A percentile compares a stretch with the other conserved stretches of the same genome.
These are phyloP conservation scores for Mesembrinibis cayennensis DNA, from an alignment of 2,113 vertebrate species.

Conservation along the genomic window DNA sequence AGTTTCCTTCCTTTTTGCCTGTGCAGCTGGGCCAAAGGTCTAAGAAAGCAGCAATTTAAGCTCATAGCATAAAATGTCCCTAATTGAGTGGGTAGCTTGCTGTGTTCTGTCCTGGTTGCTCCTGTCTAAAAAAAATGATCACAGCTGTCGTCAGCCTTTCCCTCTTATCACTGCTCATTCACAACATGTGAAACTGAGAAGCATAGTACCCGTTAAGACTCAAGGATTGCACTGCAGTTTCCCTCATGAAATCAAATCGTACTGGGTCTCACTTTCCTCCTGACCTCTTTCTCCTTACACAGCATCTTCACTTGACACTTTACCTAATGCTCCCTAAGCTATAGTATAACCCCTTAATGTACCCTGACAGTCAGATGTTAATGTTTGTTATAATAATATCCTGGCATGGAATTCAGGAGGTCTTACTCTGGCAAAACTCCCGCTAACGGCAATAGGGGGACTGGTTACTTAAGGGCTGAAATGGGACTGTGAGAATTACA, in stretches of 20 bases:
- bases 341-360: neutral
- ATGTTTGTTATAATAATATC: neutral
- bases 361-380: neutral
- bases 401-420: neutral
- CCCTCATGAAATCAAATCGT: neutral
- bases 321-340: neutral
- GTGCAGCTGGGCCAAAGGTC: neutral
- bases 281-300: neutral
- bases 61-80: neutral
- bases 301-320: neutral
- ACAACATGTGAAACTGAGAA: neutral
- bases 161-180: neutral
- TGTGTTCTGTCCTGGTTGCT: neutral
- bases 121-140: neutral
- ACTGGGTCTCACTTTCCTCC: neutral
- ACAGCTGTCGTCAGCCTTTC: neutral
- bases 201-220: neutral
- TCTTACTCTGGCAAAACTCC: neutral
- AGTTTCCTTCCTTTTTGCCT: neutral
- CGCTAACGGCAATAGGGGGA: neutral
- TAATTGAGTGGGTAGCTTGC: neutral
- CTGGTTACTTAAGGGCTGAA: neutral
- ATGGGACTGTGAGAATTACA: neutral
- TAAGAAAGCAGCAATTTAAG: neutral
- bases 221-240: neutral